These are phyloP conservation scores for Ctenopoma kingsleyae DNA, from an alignment of 2,797 vertebrate genomes.

Conservation along the genomic window DNA sequence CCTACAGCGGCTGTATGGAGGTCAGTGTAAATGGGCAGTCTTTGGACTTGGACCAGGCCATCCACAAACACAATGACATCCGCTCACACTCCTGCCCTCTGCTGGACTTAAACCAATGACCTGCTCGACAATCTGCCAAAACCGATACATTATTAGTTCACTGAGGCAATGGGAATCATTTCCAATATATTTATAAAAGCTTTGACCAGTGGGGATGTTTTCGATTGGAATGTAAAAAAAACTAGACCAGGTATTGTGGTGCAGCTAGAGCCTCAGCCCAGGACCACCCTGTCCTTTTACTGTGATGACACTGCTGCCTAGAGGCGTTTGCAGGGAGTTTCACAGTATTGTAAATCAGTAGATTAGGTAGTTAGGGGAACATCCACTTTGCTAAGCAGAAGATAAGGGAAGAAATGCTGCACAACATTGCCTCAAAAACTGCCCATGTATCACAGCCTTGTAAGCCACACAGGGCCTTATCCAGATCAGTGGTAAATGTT, in stretches of 20 bases:
- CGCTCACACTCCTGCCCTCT: slow-evolving; percentile 96
- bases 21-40: slow-evolving; percentile 82
- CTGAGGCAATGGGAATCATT: slow-evolving; percentile 56
- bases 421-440: slow-evolving; percentile 71
- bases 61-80: slow-evolving; percentile 94
- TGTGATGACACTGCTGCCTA: slow-evolving; percentile 61
- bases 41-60: slow-evolving; percentile 92
- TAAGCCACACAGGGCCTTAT: slow-evolving; percentile 62
- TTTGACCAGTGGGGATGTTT: slow-evolving; percentile 48
- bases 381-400: slow-evolving; percentile 32
- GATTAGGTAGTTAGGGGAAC: slow-evolving; percentile 37
- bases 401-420: slow-evolving; percentile 61
- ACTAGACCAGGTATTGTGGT: slow-evolving; percentile 30
- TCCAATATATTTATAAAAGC: slow-evolving; percentile 57
- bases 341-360: slow-evolving; percentile 39
- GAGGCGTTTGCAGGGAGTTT: slow-evolving; percentile 49
- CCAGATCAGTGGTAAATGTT: slow-evolving; percentile 25
- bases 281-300: slow-evolving; percentile 46
- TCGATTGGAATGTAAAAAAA: slow-evolving; percentile 56
- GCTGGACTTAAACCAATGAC: slow-evolving; percentile 77
- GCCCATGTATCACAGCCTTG: slow-evolving; percentile 61
- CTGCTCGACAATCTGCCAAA: slow-evolving; percentile 28
- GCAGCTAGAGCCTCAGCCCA: slow-evolving; percentile 52
- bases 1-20: slow-evolving; percentile 95
- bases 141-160: slow-evolving; percentile 55